Conservation (phyloP, 2,113 vertebrate species). For the Phainopepla nitens region DNA sequence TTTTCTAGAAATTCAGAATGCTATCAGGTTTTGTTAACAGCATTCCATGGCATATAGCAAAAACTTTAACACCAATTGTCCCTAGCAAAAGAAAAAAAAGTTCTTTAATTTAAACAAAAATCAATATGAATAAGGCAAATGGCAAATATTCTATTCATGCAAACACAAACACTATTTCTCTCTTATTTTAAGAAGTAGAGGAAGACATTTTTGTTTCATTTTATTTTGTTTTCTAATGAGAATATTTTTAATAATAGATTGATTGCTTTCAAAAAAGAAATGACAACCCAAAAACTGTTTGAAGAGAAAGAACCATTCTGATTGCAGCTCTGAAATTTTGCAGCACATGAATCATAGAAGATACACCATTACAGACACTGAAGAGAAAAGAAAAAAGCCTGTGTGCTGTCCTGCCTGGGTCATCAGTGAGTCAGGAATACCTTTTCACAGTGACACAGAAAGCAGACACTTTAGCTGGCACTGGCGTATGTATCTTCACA, state of each 20-base stretch:
- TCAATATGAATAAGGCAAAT: not conserved
- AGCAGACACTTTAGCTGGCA: not conserved
- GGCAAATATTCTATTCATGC: not conserved
- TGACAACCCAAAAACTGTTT: not conserved
- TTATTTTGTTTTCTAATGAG: not conserved
- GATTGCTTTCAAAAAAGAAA: not conserved
- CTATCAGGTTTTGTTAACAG: not conserved
- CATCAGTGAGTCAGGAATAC: not conserved
- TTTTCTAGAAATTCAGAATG: not conserved
- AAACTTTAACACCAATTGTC: not conserved
- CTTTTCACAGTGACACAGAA: not conserved
- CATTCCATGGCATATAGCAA: not conserved
- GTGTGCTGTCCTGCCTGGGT: not conserved
- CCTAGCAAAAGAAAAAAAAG: not conserved
- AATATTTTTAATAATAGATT: not conserved
- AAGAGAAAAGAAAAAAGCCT: fast-evolving
- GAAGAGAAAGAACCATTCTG: not conserved
- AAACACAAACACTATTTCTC: not conserved
- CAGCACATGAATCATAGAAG: not conserved
- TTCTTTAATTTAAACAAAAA: not conserved
- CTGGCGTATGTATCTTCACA: not conserved
- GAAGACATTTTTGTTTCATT: not conserved
- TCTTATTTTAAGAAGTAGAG: not conserved
- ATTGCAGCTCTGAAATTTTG: not conserved
- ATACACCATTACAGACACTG: not conserved